A percentile compares a stretch with the other conserved stretches of the same genome.
Evolutionary conservation across 2,113 vertebrate species (phyloP).

Genomic region (Triplophysa tibetana): DNA sequence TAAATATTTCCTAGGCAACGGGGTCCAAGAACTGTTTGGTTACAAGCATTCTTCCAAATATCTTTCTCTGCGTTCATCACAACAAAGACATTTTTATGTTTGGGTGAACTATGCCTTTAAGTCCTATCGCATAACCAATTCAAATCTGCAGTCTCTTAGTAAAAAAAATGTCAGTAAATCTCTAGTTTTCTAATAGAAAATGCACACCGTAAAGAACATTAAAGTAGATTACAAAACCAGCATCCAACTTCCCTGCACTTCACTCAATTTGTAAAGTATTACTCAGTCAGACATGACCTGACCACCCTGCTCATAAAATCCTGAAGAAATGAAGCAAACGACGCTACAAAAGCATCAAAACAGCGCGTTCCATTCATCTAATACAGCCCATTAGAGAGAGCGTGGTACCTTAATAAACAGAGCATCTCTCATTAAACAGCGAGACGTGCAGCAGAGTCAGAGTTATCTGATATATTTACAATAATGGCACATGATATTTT

Average conservation of each 20-base stretch:
- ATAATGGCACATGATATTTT: constrained; percentile 4
- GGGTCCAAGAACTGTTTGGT: no score
- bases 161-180: neutral
- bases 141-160: neutral
- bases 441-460: neutral
- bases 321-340: neutral
- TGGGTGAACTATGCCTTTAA: no score
- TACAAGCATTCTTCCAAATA: no score
- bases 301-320: neutral
- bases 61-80: no score
- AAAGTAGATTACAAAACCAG: constrained; percentile 1
- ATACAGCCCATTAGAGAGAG: constrained; percentile 9
- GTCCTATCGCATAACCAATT: neutral
- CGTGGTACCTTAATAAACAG: neutral
- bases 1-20: no score
- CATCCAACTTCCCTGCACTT: neutral
- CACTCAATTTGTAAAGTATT: constrained; percentile 1
- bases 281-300: constrained; percentile 4
- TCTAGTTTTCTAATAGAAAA: neutral
- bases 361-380: neutral
- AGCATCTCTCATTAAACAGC: neutral
- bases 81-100: no score
- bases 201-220: neutral
- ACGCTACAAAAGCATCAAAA: neutral
- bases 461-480: neutral